Evolutionary conservation across 2,888 invertebrate species (phyloP).

Genomic region (Luperina nickerlii): DNA sequence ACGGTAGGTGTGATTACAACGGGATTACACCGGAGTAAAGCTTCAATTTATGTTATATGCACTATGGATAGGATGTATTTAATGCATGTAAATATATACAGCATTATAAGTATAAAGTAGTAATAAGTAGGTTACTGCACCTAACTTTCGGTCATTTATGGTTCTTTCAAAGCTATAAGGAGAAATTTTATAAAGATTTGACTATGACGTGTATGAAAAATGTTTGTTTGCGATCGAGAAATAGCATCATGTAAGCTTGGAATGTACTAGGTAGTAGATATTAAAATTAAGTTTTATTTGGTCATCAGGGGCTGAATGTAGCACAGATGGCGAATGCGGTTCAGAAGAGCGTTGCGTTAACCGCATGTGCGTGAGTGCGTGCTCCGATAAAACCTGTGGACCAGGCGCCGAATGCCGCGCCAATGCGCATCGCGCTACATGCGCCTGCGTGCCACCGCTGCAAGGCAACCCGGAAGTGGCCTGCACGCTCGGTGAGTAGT

Average conservation of each 20-base stretch:
- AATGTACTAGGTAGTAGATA: not conserved
- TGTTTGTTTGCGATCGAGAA: not conserved
- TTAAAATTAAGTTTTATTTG: slow-evolving; percentile 25
- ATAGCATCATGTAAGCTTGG: slow-evolving; percentile 2
- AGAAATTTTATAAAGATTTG: slow-evolving; percentile 24
- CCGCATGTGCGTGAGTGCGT: slow-evolving; percentile 94
- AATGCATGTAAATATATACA: slow-evolving; percentile 66
- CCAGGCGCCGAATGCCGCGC: slow-evolving; percentile 94
- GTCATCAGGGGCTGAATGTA: slow-evolving; percentile 90
- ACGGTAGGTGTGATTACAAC: slow-evolving; percentile 45
- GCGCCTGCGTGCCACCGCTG: slow-evolving; percentile 93
- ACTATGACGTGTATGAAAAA: not conserved
- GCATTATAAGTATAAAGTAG: slow-evolving; percentile 26
- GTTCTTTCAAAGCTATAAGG: slow-evolving; percentile 15
- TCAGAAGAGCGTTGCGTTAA: slow-evolving; percentile 93
- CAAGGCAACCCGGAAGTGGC: slow-evolving; percentile 95
- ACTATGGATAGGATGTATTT: slow-evolving; percentile 47
- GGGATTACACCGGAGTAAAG: slow-evolving; percentile 12
- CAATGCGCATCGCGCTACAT: slow-evolving; percentile 93
- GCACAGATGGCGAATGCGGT: slow-evolving; percentile 93
- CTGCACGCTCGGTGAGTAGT: slow-evolving; percentile 90
- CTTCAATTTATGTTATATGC: slow-evolving; percentile 34
- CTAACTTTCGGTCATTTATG: slow-evolving; percentile 22
- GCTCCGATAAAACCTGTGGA: slow-evolving; percentile 93
- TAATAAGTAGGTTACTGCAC: slow-evolving; percentile 26